phyloP scores from a whole-genome alignment of 2,888 invertebrate genomes.

The Troglohyphantes excavatus region DNA sequence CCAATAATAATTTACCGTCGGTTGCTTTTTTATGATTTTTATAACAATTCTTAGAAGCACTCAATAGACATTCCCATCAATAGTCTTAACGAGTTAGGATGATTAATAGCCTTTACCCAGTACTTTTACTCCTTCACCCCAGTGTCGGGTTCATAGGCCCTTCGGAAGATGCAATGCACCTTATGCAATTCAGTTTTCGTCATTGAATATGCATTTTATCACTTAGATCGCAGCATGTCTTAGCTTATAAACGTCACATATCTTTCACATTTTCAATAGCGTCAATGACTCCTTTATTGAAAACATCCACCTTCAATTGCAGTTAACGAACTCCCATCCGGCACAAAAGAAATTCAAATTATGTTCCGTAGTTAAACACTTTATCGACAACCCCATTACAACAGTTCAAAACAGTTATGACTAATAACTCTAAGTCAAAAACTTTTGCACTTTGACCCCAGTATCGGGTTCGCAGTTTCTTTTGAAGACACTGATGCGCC shows the following conservation, averaged over 20 bases:
- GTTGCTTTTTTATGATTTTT: too few relatives aligned
- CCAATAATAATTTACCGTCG: too few relatives aligned
- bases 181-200: neutral
- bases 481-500: slow-evolving; percentile 34
- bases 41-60: too few relatives aligned
- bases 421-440: slow-evolving; percentile 32
- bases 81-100: too few relatives aligned
- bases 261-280: neutral
- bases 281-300: neutral
- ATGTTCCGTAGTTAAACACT: neutral
- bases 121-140: too few relatives aligned
- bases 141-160: neutral
- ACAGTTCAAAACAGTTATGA: slow-evolving; percentile 13
- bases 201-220: slow-evolving; percentile 9
- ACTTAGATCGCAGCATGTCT: neutral
- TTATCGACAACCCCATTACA: neutral
- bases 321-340: neutral
- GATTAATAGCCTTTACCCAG: too few relatives aligned
- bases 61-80: too few relatives aligned
- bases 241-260: neutral
- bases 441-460: slow-evolving; percentile 25
- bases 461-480: slow-evolving; percentile 16
- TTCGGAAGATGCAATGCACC: neutral
- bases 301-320: neutral
- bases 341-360: neutral